Evolutionary conservation across 2,888 invertebrate species (phyloP).

Genomic region (Alcis repandata): DNA sequence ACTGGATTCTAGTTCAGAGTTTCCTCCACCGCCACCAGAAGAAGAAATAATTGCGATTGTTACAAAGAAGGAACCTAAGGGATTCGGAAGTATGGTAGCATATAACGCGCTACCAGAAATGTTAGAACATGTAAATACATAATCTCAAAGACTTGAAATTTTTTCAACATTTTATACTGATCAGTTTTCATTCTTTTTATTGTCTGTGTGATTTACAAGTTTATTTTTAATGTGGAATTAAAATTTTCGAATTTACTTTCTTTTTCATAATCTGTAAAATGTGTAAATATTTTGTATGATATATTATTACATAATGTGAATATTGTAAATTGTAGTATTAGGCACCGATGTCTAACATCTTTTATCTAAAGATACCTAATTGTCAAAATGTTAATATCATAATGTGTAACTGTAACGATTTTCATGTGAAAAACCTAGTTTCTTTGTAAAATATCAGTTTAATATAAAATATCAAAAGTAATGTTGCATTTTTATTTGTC

Average conservation of each 20-base stretch:
- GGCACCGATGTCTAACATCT: constrained; percentile 78
- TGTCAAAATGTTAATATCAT: constrained; percentile 81
- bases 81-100: constrained; percentile 83
- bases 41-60: constrained; percentile 84
- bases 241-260: constrained; percentile 62
- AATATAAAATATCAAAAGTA: constrained; percentile 68
- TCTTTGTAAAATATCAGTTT: constrained; percentile 81
- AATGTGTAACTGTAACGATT: constrained; percentile 72
- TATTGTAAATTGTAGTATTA: constrained; percentile 62
- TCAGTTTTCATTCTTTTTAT: constrained; percentile 43
- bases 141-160: constrained; percentile 55
- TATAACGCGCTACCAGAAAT: constrained; percentile 84
- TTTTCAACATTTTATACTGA: constrained; percentile 18
- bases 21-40: constrained; percentile 77
- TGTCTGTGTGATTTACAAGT: constrained; percentile 60
- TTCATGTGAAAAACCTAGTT: constrained; percentile 77
- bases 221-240: constrained; percentile 12
- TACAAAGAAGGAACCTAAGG: constrained; percentile 82
- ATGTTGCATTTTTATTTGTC: constrained; percentile 14
- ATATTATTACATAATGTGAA: constrained; percentile 46
- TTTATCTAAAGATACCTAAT: constrained; percentile 72
- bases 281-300: constrained; percentile 63
- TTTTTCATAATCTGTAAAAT: constrained; percentile 48
- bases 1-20: constrained; percentile 69
- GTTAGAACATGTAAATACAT: constrained; percentile 79